These are phyloP conservation scores for Falco naumanni DNA, from an alignment of 2,797 vertebrate genomes.

Conservation along the genomic window DNA sequence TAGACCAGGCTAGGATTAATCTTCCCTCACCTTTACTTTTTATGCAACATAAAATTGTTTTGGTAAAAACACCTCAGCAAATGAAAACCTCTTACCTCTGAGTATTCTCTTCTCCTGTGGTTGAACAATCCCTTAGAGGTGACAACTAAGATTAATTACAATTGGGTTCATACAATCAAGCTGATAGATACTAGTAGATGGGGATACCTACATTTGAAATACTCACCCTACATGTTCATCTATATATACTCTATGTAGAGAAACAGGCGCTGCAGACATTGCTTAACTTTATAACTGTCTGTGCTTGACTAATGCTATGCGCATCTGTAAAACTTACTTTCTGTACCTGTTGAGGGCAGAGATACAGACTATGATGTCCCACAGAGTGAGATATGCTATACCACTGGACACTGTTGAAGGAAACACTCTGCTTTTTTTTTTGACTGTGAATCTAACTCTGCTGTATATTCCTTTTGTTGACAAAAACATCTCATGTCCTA, in stretches of 20 bases:
- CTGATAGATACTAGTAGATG: neutral
- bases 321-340: neutral
- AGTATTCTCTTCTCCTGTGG: neutral
- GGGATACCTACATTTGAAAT: neutral
- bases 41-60: neutral
- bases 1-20: neutral
- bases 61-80: neutral
- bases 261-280: neutral
- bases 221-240: neutral
- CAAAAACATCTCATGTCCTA: neutral
- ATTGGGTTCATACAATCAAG: neutral
- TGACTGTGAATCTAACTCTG: neutral
- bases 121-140: neutral
- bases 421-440: neutral
- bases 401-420: neutral
- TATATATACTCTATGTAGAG: neutral
- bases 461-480: neutral
- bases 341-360: neutral
- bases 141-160: neutral
- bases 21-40: neutral
- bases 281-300: neutral
- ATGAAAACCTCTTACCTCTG: neutral
- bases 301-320: neutral
- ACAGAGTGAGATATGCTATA: neutral
- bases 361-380: neutral